phyloP scores from a whole-genome alignment of 2,113 vertebrate genomes.

The Dicaeum eximium region DNA sequence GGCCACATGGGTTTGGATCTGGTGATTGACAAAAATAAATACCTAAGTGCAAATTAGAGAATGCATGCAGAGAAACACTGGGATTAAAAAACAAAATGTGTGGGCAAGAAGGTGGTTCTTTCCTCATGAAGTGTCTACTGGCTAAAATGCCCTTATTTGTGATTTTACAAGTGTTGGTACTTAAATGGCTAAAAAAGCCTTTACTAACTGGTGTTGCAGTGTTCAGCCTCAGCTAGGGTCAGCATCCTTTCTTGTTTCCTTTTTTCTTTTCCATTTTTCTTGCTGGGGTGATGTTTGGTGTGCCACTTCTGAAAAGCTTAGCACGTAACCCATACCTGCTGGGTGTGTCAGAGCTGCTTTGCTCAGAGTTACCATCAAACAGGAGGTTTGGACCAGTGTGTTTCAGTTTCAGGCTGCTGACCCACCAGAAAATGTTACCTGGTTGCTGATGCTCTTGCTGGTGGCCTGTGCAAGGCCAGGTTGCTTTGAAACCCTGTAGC shows the following conservation, averaged over 20 bases:
- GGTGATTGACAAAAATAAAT: neutral
- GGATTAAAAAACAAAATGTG: neutral
- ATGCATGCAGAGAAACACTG: neutral
- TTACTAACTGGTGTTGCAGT: neutral
- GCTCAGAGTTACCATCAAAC: neutral
- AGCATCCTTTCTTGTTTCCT: neutral
- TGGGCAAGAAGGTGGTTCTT: neutral
- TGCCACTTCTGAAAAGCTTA: neutral
- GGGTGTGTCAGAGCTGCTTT: neutral
- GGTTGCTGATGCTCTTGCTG: neutral
- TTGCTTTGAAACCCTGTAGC: neutral
- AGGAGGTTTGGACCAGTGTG: neutral
- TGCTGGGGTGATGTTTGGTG: neutral
- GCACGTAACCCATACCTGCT: neutral
- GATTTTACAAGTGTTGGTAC: neutral
- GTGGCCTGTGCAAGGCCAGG: neutral
- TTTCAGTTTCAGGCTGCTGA: neutral
- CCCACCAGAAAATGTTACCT: neutral
- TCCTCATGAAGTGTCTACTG: neutral
- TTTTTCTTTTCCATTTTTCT: neutral
- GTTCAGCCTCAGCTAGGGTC: neutral
- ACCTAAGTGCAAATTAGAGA: neutral
- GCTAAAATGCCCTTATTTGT: neutral
- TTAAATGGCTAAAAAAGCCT: slow-evolving; percentile 4
- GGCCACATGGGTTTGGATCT: neutral